A percentile compares a stretch with the other conserved stretches of the same genome.
Evolutionary conservation across 2,888 invertebrate species (phyloP).

Genomic region (Thymelicus acteon): DNA sequence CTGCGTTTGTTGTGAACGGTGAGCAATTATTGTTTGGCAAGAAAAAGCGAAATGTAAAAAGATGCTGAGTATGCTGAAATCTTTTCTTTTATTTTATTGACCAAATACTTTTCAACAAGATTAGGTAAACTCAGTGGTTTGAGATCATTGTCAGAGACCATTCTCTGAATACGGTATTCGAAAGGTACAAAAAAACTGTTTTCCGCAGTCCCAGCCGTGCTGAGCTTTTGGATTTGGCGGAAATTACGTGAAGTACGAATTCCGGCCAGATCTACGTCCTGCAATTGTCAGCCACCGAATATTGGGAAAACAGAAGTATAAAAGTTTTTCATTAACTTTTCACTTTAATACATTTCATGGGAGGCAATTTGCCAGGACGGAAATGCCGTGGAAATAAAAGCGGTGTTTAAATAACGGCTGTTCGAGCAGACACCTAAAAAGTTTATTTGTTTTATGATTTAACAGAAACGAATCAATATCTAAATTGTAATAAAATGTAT

Average conservation of each 20-base stretch:
- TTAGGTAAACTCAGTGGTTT: too few species aligned
- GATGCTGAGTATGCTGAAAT: too few species aligned
- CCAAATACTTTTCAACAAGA: too few species aligned
- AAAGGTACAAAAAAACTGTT: not conserved
- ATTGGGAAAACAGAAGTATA: slow-evolving; percentile 28
- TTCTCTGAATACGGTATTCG: not conserved
- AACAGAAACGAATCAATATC: not conserved
- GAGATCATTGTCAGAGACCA: too few species aligned
- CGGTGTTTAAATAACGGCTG: slow-evolving; percentile 9
- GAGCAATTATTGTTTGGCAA: not conserved
- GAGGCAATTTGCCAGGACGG: slow-evolving; percentile 30
- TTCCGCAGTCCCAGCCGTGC: not conserved
- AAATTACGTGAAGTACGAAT: slow-evolving; percentile 55
- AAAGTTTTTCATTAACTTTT: slow-evolving; percentile 34
- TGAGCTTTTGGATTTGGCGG: slow-evolving; percentile 48
- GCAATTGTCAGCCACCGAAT: slow-evolving; percentile 34
- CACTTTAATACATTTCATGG: slow-evolving; percentile 30
- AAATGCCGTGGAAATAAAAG: slow-evolving; percentile 16
- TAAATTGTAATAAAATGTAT: too few species aligned
- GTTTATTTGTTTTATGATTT: not conserved
- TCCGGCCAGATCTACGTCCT: slow-evolving; percentile 8
- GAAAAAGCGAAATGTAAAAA: not conserved
- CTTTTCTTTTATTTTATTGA: too few species aligned
- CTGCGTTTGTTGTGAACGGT: not conserved
- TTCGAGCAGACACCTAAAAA: slow-evolving; percentile 11